Conservation (phyloP, 2,113 vertebrate genomes). For the Barbus barbus region DNA sequence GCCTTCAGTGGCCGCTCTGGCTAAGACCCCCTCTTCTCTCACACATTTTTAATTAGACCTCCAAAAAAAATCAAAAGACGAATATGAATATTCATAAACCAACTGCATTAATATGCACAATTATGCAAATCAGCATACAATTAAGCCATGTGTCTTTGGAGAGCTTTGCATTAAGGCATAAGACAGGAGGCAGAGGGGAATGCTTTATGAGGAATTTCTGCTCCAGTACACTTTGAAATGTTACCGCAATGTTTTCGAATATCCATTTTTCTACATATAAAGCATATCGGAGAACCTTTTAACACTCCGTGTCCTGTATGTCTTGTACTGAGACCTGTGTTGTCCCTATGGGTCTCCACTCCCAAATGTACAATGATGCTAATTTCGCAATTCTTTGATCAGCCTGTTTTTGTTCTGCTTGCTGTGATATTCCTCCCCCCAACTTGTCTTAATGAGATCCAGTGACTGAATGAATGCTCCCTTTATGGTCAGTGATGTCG, state of each 20-base stretch:
- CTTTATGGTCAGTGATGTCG: constrained; percentile 49
- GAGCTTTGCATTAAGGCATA: constrained; percentile 81
- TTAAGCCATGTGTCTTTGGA: constrained; percentile 88
- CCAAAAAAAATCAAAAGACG: constrained; percentile 79
- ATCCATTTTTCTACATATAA: constrained; percentile 21
- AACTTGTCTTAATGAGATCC: constrained; percentile 50
- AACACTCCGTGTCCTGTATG: not conserved
- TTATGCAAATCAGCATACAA: constrained; percentile 95
- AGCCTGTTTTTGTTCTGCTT: constrained; percentile 47
- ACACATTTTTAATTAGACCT: constrained; percentile 86
- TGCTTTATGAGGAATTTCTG: constrained; percentile 79
- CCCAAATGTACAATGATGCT: constrained; percentile 41
- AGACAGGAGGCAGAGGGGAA: constrained; percentile 75
- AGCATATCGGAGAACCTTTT: not conserved
- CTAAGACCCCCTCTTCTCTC: constrained; percentile 68
- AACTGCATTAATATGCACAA: constrained; percentile 92
- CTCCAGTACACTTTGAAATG: constrained; percentile 74
- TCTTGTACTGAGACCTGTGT: constrained; percentile 5
- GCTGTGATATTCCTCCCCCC: constrained; percentile 2
- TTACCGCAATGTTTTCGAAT: constrained; percentile 38
- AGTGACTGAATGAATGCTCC: constrained; percentile 45
- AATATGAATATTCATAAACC: constrained; percentile 93
- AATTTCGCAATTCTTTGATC: constrained; percentile 42
- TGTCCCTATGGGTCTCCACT: not conserved
- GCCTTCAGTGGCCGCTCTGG: constrained; percentile 72